Evolutionary conservation across 2,797 vertebrate species (phyloP).

Genomic region (Chiloscyllium punctatum): DNA sequence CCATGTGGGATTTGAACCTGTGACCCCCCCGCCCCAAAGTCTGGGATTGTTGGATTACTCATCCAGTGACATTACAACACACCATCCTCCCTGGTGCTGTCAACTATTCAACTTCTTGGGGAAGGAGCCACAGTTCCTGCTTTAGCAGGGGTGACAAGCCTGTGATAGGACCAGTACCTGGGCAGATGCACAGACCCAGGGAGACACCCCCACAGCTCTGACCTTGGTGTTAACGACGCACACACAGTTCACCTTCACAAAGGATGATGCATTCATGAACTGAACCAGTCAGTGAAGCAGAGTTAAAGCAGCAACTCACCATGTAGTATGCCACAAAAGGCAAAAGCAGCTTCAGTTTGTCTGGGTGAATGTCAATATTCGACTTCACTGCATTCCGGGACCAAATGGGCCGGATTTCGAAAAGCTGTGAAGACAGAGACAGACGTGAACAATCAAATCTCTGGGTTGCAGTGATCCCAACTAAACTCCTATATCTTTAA

Average conservation of each 20-base stretch:
- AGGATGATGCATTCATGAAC: neutral
- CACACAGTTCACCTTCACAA: neutral
- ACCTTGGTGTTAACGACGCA: neutral
- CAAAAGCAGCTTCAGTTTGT: slow-evolving; percentile 87
- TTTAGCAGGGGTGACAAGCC: neutral
- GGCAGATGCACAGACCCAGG: neutral
- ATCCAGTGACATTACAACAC: too few species aligned
- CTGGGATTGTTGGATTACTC: too few species aligned
- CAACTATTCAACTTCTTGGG: neutral
- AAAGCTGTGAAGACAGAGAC: slow-evolving; percentile 63
- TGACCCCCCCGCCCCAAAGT: too few species aligned
- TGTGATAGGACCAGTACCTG: neutral
- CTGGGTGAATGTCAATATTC: slow-evolving; percentile 81
- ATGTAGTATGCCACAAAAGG: slow-evolving; percentile 85
- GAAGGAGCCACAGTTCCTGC: neutral
- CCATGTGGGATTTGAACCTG: too few species aligned
- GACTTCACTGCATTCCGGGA: slow-evolving; percentile 87
- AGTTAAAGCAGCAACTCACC: slow-evolving; percentile 60
- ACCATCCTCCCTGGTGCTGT: neutral
- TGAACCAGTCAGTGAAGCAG: neutral
- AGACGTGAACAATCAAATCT: neutral
- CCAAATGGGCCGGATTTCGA: slow-evolving; percentile 82
- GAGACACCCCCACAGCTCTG: neutral
- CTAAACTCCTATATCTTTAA: neutral
- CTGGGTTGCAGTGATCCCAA: neutral